A percentile compares a stretch with the other conserved stretches of the same genome.
Evolutionary conservation across 2,888 invertebrate genomes (phyloP).

Genomic region (Trichogramma dendrolimi): DNA sequence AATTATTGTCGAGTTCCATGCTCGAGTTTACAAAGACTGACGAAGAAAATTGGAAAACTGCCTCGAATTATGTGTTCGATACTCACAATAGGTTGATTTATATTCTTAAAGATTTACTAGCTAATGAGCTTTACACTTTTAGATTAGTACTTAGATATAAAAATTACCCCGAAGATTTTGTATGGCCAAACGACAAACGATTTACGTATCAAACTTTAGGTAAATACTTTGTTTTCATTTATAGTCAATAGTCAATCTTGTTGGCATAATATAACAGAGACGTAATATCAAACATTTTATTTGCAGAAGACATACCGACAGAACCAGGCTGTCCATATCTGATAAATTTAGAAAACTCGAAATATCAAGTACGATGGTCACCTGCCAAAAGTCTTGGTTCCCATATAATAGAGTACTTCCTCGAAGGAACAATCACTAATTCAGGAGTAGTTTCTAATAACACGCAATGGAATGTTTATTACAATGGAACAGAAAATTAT

Average conservation of each 20-base stretch:
- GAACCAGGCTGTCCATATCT: constrained; percentile 72
- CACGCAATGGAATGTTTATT: constrained; percentile 44
- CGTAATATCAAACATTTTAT: neutral
- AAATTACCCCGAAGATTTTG: constrained; percentile 58
- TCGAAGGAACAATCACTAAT: constrained; percentile 62
- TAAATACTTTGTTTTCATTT: constrained; percentile 44
- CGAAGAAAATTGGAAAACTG: constrained; percentile 51
- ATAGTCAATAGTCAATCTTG: neutral
- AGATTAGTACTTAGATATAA: constrained; percentile 65
- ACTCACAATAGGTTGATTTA: constrained; percentile 38
- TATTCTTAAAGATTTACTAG: constrained; percentile 57
- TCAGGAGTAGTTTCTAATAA: constrained; percentile 32
- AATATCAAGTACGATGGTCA: constrained; percentile 78
- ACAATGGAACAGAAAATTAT: constrained; percentile 76
- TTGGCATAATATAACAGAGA: neutral
- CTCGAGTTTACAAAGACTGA: constrained; percentile 57
- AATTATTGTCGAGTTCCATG: constrained; percentile 50
- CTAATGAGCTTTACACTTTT: constrained; percentile 76
- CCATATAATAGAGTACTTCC: constrained; percentile 66
- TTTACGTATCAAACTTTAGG: constrained; percentile 75
- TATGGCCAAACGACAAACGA: constrained; percentile 69
- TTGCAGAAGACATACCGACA: constrained; percentile 71
- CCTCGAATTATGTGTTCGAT: constrained; percentile 35
- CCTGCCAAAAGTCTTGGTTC: constrained; percentile 75
- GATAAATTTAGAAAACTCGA: constrained; percentile 68